Conservation (phyloP, 2,888 invertebrate genomes). For the Philopedon plagiatum region DNA sequence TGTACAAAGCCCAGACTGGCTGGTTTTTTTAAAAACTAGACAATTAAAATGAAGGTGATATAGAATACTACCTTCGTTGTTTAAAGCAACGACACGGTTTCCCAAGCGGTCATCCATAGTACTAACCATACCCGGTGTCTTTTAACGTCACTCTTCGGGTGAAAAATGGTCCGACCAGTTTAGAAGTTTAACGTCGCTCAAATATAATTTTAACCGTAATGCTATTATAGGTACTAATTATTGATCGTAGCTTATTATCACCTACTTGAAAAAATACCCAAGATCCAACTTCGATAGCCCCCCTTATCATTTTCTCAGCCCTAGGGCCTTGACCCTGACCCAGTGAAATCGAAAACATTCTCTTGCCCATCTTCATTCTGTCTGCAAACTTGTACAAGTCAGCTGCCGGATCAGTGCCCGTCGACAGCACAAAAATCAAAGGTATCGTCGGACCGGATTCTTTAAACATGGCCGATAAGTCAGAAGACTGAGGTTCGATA, state of each 20-base stretch:
- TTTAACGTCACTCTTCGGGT: too few relatives aligned
- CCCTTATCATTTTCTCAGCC: constrained; percentile 82
- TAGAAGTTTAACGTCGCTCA: too few relatives aligned
- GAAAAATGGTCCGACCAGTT: too few relatives aligned
- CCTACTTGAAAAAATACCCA: constrained; percentile 90
- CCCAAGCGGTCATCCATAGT: too few relatives aligned
- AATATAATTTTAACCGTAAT: too few relatives aligned
- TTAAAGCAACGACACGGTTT: too few relatives aligned
- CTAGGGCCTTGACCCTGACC: constrained; percentile 92
- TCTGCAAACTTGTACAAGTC: constrained; percentile 89
- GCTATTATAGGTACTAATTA: too few relatives aligned
- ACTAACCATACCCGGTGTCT: too few relatives aligned
- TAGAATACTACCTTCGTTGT: too few relatives aligned
- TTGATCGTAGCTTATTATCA: not conserved
- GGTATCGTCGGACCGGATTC: constrained; percentile 70
- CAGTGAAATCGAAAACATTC: constrained; percentile 86
- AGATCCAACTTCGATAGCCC: constrained; percentile 82
- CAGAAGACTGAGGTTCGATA: constrained; percentile 89
- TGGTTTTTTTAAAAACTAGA: too few relatives aligned
- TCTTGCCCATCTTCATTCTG: constrained; percentile 80
- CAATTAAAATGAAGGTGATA: too few relatives aligned
- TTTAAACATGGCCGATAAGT: constrained; percentile 83
- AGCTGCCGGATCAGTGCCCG: constrained; percentile 91
- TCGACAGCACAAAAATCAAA: constrained; percentile 89
- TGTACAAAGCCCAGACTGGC: too few relatives aligned